Base-by-base conservation (phyloP, 1,140 invertebrate species). In the Palaemon carinicauda region DNA sequence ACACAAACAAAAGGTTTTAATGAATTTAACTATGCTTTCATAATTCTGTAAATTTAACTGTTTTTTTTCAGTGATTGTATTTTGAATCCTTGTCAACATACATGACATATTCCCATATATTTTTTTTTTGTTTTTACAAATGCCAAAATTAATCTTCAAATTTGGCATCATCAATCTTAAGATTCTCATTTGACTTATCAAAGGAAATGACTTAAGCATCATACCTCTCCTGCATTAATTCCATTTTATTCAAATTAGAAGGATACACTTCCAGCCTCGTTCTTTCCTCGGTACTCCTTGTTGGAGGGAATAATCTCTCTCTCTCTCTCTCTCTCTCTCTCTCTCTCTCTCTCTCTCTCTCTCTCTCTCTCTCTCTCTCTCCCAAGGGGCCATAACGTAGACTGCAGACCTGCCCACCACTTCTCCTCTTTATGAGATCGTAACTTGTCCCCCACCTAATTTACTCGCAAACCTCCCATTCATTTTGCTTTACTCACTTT, bases 381-480 rank as follows among this genome's bases (percentile, higher is more conserved):
- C 29, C 56, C 56, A 27, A 27, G 19, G 60, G 31, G 56, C 31
- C 80, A 81, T 81, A 81, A 81, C 56, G 24, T 50, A 81, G 27
- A 69, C n/a, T n/a, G 56, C 80, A 81, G 80, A 60, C 65, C 69
- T 50, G 80, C 56, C 80, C 56, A 65, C 56, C 69, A 69, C 80
- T 50, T 81, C 80, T 69, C 80, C 29, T 81, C 80, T 81, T 81
- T 81, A 81, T 81, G 80, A 81, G 80, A 81, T 69, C 80, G 80
- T 81, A 81, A 81, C 56, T 81, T 69, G 56, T 65, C 54, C 56
- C 56, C 19, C 80, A 81, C 80, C 80, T 56, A 81, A 81, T 81
- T 81, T 81, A 81, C 80, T 81, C 41, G 21, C 78, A 53, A 77
- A 17, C 74, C 74, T 24, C 74, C 74, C 19, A 77, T 77, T 51